Evolutionary conservation across 2,888 invertebrate species (phyloP), one percentile per base, ranked within the genome.

Genomic region (Drosophila tanythrix): DNA sequence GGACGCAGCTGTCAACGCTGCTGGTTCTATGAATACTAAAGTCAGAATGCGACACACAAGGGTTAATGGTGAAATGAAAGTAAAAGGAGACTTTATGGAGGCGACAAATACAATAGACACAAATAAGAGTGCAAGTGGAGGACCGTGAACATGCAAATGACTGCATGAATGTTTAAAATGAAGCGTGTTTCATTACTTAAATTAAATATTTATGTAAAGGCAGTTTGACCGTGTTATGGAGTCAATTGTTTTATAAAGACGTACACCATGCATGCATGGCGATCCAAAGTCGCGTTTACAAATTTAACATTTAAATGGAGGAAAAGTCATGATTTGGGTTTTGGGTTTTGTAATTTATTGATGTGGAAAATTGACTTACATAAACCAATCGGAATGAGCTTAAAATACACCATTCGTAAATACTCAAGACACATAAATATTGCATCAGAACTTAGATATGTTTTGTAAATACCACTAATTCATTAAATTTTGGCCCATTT

Each of bases 1-100:
- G 35, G 11, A 2, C 35, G 18, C 63, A 76, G 57, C 40, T 71
- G 76, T 64, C 57, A 77, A 52, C 70, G 15, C 25, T 33, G 40
- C 31, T 40, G 62, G 36, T 53, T 27, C 10, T 27, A 53, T 68
- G 76, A 59, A 70, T 61, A 55, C 52, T 38, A 46, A 64, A 74
- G 67, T 38, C 48, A 46, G 38, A 1, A 27, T 10, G 10, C 10
- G 36, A 21, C 15, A 38, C 27, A 35, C 10, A 51, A 40, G 58
- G 58, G 58, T 56, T 43, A 57, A 63, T 38, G 40, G 40, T 10
- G 63, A 3, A 38, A 35, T 55, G 27, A 46, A 63, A 66, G 76
- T 21, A 59, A 65, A 57, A 74, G 53, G 31, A 40, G 33, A 25
- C 51, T 56, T n/a, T 6, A n/a, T 27, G 21, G 52, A 56, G 43